Evolutionary conservation across 2,797 vertebrate genomes (phyloP).

Genomic region (Capromys pilorides): DNA sequence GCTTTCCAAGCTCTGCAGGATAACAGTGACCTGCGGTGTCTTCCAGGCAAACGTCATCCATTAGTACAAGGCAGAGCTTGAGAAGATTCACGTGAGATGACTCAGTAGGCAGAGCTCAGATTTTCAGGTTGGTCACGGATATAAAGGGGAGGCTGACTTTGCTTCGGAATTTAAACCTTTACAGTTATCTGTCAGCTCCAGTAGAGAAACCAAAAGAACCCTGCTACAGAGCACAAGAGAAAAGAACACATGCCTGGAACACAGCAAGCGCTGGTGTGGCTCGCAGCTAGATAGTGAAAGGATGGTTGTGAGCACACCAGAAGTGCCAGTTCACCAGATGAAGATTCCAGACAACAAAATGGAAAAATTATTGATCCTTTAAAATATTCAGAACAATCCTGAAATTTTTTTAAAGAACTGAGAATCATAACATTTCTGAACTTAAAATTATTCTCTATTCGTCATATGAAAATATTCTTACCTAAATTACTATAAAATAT

Average conservation of each 20-base stretch:
- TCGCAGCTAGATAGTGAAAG: slow-evolving; percentile 47
- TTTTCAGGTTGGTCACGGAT: slow-evolving; percentile 83
- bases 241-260: slow-evolving; percentile 73
- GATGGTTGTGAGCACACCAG: background rate
- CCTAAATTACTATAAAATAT: background rate
- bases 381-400: slow-evolving; percentile 35
- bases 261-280: slow-evolving; percentile 69
- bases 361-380: slow-evolving; percentile 29
- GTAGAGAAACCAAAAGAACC: slow-evolving; percentile 77
- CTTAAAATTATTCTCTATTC: slow-evolving; percentile 18
- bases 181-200: slow-evolving; percentile 78
- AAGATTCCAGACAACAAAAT: slow-evolving; percentile 49
- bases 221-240: slow-evolving; percentile 59
- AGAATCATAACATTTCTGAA: background rate
- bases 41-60: slow-evolving; percentile 72
- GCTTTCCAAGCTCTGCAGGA: slow-evolving; percentile 59
- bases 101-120: slow-evolving; percentile 78
- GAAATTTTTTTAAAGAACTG: background rate
- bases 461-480: background rate
- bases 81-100: slow-evolving; percentile 80
- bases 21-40: slow-evolving; percentile 33
- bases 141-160: slow-evolving; percentile 82
- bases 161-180: slow-evolving; percentile 77
- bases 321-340: slow-evolving; percentile 59
- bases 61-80: slow-evolving; percentile 74